These are phyloP conservation scores for Drosophila baimaii DNA, from an alignment of 1,140 invertebrate species.

Conservation along the genomic window DNA sequence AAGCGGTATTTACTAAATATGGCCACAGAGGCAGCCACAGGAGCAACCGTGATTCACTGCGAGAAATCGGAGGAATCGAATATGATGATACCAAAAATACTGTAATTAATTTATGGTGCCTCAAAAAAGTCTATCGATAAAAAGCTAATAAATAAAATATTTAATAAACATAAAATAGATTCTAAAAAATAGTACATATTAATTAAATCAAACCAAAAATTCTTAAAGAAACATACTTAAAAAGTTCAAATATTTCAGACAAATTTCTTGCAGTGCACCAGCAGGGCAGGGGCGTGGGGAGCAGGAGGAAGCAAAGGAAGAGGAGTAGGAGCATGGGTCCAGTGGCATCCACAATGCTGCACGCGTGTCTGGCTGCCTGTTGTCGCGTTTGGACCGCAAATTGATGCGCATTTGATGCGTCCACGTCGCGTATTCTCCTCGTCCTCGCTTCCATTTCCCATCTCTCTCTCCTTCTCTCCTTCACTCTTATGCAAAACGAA, in stretches of 20 bases:
- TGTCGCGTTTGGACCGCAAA: slow-evolving; percentile 70
- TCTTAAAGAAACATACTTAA: neutral
- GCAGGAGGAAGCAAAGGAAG: neutral
- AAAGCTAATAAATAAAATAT: neutral
- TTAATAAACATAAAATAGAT: neutral
- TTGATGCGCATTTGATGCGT: slow-evolving; percentile 78
- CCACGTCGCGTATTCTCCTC: slow-evolving; percentile 16
- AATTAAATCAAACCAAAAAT: neutral
- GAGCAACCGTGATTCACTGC: slow-evolving; percentile 8
- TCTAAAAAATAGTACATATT: neutral
- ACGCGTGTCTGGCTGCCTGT: slow-evolving; percentile 74
- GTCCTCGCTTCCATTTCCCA: neutral
- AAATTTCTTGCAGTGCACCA: slow-evolving; percentile 11
- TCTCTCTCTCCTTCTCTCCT: neutral
- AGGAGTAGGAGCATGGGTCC: slow-evolving; percentile 5
- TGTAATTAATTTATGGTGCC: neutral
- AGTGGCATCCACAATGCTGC: slow-evolving; percentile 56
- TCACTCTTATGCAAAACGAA: slow-evolving; percentile 41
- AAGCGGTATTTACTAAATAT: slow-evolving; percentile 83
- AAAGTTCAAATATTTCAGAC: too few species aligned
- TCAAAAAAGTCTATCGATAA: too few species aligned
- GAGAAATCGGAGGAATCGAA: neutral
- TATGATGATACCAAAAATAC: neutral
- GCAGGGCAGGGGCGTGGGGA: slow-evolving; percentile 9
- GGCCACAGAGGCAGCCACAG: slow-evolving; percentile 53